These are phyloP conservation scores for Palaemon carinicauda DNA, from an alignment of 1,140 invertebrate species.

Conservation along the genomic window DNA sequence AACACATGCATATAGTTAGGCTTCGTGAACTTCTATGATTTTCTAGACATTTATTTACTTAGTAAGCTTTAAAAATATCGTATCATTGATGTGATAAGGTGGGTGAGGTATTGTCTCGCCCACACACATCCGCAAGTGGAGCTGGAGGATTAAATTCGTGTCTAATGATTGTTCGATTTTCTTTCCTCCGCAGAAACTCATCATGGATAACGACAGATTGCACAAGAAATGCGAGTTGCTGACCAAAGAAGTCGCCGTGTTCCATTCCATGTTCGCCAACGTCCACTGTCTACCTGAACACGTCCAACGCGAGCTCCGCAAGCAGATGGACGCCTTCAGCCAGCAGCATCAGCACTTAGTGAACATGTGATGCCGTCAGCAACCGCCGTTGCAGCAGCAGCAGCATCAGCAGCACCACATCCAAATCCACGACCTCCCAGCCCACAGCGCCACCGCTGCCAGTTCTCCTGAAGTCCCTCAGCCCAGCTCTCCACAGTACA, in stretches of 20 bases:
- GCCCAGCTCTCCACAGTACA: slow-evolving; percentile 12
- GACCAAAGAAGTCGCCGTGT: slow-evolving; percentile 89
- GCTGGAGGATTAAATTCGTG: no score
- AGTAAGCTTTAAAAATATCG: no score
- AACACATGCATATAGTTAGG: no score
- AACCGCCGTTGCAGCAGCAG: no score
- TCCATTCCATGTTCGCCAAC: slow-evolving; percentile 79
- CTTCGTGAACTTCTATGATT: no score
- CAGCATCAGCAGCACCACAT: background rate
- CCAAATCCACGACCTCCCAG: background rate
- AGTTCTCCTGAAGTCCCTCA: background rate
- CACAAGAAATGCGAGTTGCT: slow-evolving; percentile 92
- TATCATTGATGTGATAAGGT: no score
- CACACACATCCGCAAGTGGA: no score
- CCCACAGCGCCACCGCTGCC: background rate
- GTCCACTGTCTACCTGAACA: slow-evolving; percentile 77
- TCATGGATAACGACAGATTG: slow-evolving; percentile 91
- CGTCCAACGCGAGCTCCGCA: slow-evolving; percentile 76
- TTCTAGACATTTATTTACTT: no score
- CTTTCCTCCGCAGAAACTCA: slow-evolving; percentile 66
- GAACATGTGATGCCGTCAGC: slow-evolving; percentile 60
- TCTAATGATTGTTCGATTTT: no score
- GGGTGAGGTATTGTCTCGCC: no score
- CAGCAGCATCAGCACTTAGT: slow-evolving; percentile 67
- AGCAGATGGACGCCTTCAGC: slow-evolving; percentile 76